Base-by-base conservation (phyloP, 2,888 invertebrate genomes). In the Hirtodrosophila trivittata region DNA sequence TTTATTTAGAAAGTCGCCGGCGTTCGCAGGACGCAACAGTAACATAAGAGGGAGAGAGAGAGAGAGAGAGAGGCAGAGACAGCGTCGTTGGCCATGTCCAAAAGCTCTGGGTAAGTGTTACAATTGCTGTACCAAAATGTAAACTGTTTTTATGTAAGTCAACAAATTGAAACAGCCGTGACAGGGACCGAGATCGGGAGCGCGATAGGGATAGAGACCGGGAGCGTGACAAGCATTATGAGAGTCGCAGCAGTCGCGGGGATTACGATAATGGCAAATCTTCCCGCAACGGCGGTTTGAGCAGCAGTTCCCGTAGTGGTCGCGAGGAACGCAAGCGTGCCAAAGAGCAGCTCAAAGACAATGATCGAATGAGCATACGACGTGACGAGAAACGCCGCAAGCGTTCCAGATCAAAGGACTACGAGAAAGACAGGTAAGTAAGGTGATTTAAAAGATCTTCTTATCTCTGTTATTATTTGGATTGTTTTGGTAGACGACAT, bases 301-400 rank as follows among this genome's bases (percentile, higher is more conserved):
- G 87, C 21, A 76, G 82, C 32, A 45, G 57, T 3, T 55, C 63
- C 0, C 51, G 76, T 0, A 41, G 69, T 13, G 65, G 52, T 0
- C 86, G 89, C 0, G 89, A 88, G n/a, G 89, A 89, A 0, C 78
- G 89, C 0, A 88, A 88, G 4, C 77, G 82, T 4, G 59, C 63
- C n/a, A 86, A 77, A 33, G 83, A 83, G 7, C 39, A 33, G 6
- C 4, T 47, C 3, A 75, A 87, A 51, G 77, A 80, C 10, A 62
- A 47, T 25, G 88, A 84, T 0, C 70, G 86, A 0, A 12, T 30
- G 7, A 39, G 39, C 0, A 14, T 18, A 14, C 65, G 87, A 0
- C 81, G 89, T 0, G 89, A 89, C 3, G 89, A 87, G 10, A 89
- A 89, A 52, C 87, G 89, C 0, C 77, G 89, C 45, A 84, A 89